These are phyloP conservation scores for Fistularia commersonii DNA, from an alignment of 2,797 vertebrate species.

Conservation along the genomic window DNA sequence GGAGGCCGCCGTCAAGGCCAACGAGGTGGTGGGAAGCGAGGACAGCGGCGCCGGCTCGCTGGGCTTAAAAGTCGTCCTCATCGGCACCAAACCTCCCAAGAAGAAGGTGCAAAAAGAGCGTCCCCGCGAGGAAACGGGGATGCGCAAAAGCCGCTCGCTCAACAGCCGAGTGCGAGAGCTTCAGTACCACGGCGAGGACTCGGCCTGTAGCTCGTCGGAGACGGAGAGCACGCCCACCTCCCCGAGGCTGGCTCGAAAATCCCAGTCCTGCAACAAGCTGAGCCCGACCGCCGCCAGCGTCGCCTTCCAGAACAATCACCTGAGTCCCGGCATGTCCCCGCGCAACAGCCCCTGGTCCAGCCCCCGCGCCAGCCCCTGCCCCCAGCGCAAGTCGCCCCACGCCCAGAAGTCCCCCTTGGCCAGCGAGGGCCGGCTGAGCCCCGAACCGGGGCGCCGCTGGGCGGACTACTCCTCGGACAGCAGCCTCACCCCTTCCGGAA, in stretches of 20 bases:
- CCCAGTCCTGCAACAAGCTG: slow-evolving; percentile 78
- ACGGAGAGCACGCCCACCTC: slow-evolving; percentile 92
- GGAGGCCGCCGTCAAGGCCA: slow-evolving; percentile 88
- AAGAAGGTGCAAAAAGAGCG: slow-evolving; percentile 90
- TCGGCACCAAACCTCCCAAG: slow-evolving; percentile 93
- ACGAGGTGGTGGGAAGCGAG: slow-evolving; percentile 77
- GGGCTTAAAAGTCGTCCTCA: slow-evolving; percentile 86
- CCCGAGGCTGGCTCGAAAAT: slow-evolving; percentile 81
- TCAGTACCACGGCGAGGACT: slow-evolving; percentile 90
- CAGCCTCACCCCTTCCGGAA: slow-evolving; percentile 89
- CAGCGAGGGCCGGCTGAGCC: slow-evolving; percentile 77
- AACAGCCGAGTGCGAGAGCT: slow-evolving; percentile 93
- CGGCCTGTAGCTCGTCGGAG: slow-evolving; percentile 93
- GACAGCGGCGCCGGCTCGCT: slow-evolving; percentile 50
- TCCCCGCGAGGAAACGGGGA: slow-evolving; percentile 74
- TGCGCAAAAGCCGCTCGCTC: slow-evolving; percentile 80
- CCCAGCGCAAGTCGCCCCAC: slow-evolving; percentile 80
- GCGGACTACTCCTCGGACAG: slow-evolving; percentile 96
- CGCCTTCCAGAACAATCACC: slow-evolving; percentile 81
- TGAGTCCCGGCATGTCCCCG: slow-evolving; percentile 89
- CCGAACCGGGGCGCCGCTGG: slow-evolving; percentile 79
- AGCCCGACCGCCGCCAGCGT: slow-evolving; percentile 76
- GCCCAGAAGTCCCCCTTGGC: slow-evolving; percentile 83
- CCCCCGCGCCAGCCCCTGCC: slow-evolving; percentile 81
- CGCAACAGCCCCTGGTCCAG: slow-evolving; percentile 94